Percentiles rank a stretch among this genome's conserved stretches.
Evolutionary conservation across 2,113 vertebrate genomes (phyloP).

Genomic region (Greenwoodochromis staneri): DNA sequence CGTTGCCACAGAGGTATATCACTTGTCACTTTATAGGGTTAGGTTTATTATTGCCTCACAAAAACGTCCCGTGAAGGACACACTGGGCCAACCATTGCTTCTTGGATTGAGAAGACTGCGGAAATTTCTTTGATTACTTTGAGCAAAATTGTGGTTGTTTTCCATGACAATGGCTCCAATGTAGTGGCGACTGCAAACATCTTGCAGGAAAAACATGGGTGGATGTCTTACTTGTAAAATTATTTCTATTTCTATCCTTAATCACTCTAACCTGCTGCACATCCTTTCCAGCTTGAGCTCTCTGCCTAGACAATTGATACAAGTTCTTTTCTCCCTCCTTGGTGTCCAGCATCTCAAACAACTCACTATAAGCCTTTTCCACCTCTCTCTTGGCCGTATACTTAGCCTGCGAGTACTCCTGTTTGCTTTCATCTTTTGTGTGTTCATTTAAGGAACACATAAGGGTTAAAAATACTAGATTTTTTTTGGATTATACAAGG

Average conservation of each 20-base stretch:
- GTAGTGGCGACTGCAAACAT: background rate
- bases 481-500: background rate
- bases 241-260: background rate
- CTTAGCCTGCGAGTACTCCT: background rate
- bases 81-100: background rate
- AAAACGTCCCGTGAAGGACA: background rate
- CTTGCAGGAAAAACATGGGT: background rate
- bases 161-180: background rate
- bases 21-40: background rate
- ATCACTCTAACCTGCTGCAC: background rate
- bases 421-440: background rate
- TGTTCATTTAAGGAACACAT: background rate
- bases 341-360: background rate
- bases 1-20: background rate
- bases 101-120: background rate
- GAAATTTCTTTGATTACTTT: background rate
- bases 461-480: background rate
- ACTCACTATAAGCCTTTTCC: background rate
- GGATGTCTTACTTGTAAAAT: background rate
- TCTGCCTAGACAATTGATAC: background rate
- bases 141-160: background rate
- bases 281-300: background rate
- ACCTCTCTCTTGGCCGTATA: background rate
- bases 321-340: background rate
- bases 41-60: background rate